Evolutionary conservation across 2,888 invertebrate genomes (phyloP).

Genomic region (Drosophila neotestacea): DNA sequence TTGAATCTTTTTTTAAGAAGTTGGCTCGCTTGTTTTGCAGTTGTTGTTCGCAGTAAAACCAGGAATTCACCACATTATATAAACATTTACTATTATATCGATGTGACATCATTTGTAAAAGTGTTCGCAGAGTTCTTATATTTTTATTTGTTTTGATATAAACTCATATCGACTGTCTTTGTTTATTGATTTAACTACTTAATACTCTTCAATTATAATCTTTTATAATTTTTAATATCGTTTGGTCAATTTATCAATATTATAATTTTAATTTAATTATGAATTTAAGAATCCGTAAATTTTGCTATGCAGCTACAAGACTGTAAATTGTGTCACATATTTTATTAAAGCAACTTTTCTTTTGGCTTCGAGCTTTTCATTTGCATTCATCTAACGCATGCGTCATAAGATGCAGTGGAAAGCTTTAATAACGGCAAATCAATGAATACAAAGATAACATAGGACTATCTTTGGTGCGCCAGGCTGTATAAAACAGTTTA

Average conservation of each 20-base stretch:
- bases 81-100: slow-evolving; percentile 13
- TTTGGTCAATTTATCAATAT: neutral
- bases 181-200: neutral
- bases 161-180: neutral
- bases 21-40: slow-evolving; percentile 4
- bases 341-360: slow-evolving; percentile 11
- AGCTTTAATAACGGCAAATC: slow-evolving; percentile 11
- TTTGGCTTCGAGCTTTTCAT: slow-evolving; percentile 16
- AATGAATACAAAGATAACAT: neutral
- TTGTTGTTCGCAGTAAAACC: slow-evolving; percentile 6
- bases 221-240: too few species aligned
- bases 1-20: slow-evolving; percentile 14
- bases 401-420: slow-evolving; percentile 5
- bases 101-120: slow-evolving; percentile 16
- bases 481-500: too few species aligned
- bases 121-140: neutral
- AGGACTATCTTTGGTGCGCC: too few species aligned
- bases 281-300: neutral
- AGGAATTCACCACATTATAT: slow-evolving; percentile 16
- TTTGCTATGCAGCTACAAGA: slow-evolving; percentile 25
- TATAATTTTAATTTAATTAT: neutral
- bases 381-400: slow-evolving; percentile 26
- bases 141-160: neutral
- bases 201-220: neutral
- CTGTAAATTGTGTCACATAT: slow-evolving; percentile 29